Conservation (phyloP, 2,888 invertebrate genomes). For the Sipunculus nudus region DNA sequence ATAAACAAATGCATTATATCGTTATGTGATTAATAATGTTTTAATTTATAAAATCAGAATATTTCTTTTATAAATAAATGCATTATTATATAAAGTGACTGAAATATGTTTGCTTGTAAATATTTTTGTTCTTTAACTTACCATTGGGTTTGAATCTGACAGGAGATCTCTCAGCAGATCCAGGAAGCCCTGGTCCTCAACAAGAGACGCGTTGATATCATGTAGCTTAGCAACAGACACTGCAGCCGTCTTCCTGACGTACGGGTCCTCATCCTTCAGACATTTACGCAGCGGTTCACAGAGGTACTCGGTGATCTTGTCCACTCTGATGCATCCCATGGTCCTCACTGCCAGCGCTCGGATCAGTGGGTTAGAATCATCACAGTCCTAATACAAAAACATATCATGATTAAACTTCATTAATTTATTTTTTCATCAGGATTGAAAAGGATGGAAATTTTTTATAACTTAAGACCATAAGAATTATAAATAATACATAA, state of each 20-base stretch:
- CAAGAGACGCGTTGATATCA: constrained; percentile 84
- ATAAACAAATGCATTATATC: no score
- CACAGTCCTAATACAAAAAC: constrained; percentile 85
- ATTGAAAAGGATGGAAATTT: no score
- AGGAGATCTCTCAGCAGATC: constrained; percentile 96
- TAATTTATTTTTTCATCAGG: no score
- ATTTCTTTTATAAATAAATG: no score
- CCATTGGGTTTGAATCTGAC: constrained; percentile 99
- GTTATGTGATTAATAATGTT: no score
- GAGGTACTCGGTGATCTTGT: constrained; percentile 99
- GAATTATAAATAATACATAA: no score
- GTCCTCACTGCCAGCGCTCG: constrained; percentile 97
- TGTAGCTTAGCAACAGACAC: constrained; percentile 99
- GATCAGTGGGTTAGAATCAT: constrained; percentile 98
- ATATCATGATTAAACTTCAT: no score
- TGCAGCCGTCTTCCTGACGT: constrained; percentile 92
- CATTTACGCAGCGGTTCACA: constrained; percentile 94
- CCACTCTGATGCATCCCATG: constrained; percentile 99
- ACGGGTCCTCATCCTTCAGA: constrained; percentile 68
- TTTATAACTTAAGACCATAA: no score
- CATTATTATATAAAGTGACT: no score
- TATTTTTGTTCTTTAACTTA: no score
- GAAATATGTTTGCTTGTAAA: no score
- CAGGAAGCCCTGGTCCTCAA: constrained; percentile 91
- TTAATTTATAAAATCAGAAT: no score